Evolutionary conservation across 2,113 vertebrate species (phyloP).

Genomic region (Muscicapa adusta): DNA sequence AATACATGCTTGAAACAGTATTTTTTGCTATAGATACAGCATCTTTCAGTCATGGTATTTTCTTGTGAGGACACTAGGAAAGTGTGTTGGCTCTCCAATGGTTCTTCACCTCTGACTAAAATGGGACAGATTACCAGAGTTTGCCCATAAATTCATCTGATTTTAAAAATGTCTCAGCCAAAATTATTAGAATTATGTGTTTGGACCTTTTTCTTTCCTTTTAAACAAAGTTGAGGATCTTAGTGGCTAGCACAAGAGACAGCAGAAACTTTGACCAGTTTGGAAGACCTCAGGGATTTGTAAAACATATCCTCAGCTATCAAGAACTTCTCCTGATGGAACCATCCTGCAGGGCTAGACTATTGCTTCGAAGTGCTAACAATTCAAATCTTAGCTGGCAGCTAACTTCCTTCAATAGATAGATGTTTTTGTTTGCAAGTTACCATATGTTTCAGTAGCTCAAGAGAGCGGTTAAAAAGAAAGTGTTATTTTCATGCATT

Average conservation of each 20-base stretch:
- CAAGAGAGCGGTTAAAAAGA: background rate
- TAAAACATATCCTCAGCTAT: background rate
- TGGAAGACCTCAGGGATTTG: background rate
- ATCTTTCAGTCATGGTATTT: background rate
- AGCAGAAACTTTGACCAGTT: background rate
- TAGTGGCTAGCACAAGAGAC: background rate
- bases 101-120: background rate
- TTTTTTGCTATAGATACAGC: background rate
- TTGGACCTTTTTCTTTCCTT: background rate
- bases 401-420: background rate
- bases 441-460: constrained; percentile 3
- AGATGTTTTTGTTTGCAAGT: background rate
- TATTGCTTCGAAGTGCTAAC: background rate
- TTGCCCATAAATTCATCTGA: background rate
- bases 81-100: rapidly evolving
- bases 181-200: background rate
- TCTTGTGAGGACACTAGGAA: background rate
- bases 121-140: background rate
- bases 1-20: rapidly evolving
- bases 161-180: background rate
- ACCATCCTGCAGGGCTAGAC: background rate
- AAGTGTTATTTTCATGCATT: background rate
- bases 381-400: background rate
- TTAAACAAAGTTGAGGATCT: background rate
- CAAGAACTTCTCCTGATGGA: background rate